Conservation (phyloP, 92 coral and sea anemone species). For the Actinernus sp. region DNA sequence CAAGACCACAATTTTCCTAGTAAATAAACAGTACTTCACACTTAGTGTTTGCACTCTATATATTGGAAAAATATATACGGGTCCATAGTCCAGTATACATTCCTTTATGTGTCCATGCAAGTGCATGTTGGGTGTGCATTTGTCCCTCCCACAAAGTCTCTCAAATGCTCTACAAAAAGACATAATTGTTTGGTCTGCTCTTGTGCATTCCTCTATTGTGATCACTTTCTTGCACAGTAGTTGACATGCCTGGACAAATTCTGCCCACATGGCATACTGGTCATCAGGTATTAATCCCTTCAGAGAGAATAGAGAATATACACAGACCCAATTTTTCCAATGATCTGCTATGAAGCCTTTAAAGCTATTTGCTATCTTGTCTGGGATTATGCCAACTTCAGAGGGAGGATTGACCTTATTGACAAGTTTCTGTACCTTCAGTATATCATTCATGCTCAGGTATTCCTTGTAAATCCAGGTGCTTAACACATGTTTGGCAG, state of each 20-base stretch:
- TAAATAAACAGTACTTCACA: too few species aligned
- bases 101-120: conserved; percentile 10
- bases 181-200: conserved; percentile 22
- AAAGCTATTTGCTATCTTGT: conserved; percentile 29
- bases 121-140: conserved; percentile 33
- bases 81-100: conserved; percentile 12
- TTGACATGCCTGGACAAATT: conserved; percentile 20
- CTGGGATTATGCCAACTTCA: conserved; percentile 23
- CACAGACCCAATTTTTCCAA: too few species aligned
- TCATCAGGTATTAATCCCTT: conserved; percentile 5
- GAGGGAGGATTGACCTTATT: conserved; percentile 15
- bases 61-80: too few species aligned
- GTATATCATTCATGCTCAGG: conserved; percentile 1
- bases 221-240: conserved; percentile 13
- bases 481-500: conserved; percentile 33
- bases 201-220: not conserved
- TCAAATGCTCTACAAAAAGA: conserved; percentile 21
- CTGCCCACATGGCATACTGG: conserved; percentile 17
- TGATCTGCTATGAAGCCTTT: conserved; percentile 60
- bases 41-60: too few species aligned
- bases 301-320: conserved; percentile 37
- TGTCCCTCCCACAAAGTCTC: conserved; percentile 5
- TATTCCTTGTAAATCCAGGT: conserved; percentile 22
- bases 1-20: too few species aligned
- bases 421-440: conserved; percentile 6